phyloP scores from a whole-genome alignment of 2,888 invertebrate species.

The Drosophila bunnanda region DNA sequence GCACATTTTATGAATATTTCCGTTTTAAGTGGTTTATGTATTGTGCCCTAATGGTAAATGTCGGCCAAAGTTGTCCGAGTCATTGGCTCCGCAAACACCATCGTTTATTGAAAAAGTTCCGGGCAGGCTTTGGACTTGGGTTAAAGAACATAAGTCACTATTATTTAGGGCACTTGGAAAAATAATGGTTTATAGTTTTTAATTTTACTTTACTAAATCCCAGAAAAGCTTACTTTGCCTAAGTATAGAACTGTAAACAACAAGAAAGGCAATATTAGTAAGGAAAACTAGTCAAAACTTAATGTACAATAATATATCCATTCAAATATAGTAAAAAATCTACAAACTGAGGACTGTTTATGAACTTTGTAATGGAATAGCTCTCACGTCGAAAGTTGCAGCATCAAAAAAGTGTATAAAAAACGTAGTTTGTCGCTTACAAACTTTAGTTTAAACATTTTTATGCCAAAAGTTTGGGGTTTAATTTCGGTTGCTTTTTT shows the following conservation, averaged over 20 bases:
- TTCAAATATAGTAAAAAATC: neutral
- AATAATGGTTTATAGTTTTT: neutral
- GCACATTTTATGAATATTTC: conserved; percentile 25
- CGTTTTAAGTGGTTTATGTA: conserved; percentile 29
- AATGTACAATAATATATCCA: neutral
- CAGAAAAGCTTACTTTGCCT: too few species aligned
- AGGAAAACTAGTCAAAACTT: neutral
- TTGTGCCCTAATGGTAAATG: conserved; percentile 30
- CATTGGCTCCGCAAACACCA: conserved; percentile 37
- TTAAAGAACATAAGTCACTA: conserved; percentile 14
- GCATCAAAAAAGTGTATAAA: neutral
- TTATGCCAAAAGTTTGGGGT: conserved; percentile 7
- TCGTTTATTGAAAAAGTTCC: conserved; percentile 44
- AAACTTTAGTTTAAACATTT: conserved; percentile 2
- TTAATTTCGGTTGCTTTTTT: conserved; percentile 7
- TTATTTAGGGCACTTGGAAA: conserved; percentile 20
- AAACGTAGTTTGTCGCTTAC: neutral
- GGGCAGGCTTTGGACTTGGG: neutral
- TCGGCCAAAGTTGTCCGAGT: conserved; percentile 21
- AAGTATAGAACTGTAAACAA: neutral
- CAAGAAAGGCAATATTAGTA: neutral
- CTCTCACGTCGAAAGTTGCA: neutral
- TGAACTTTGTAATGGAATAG: too few species aligned
- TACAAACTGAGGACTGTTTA: neutral
- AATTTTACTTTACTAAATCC: neutral